Evolutionary conservation across 1,140 invertebrate species (phyloP), one percentile per base, ranked within the genome.

Genomic region (Papilio helenus): DNA sequence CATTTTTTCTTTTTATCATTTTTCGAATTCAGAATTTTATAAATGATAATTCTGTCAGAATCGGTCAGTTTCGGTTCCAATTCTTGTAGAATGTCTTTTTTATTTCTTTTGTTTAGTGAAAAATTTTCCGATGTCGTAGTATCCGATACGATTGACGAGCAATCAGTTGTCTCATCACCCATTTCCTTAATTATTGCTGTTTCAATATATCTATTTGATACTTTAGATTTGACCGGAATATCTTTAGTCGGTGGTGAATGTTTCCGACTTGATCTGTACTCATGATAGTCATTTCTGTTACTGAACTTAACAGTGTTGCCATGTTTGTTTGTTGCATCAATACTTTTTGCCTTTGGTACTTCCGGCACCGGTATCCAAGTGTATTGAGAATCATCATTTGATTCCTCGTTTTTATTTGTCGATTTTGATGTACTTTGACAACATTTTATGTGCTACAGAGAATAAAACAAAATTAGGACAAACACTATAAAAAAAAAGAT

Each of bases 291-390:
- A 72, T 94, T 88, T 10, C 89, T 82, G 80, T 86, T 80, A 77
- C 88, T 92, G 72, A 93, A 93, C 77, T 92, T 92, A 0, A 93
- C 91, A 55, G 85, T 87, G 65, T 92, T 92, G 7, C 84, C 87
- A 39, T 80, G 79, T 79, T 91, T 93, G 10, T 81, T 80, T 12
- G 81, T 84, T 14, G 88, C 91, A 65, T 93, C 91, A 10, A 92
- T 85, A 8, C 89, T 90, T 7, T 93, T 83, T 61, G 84, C 90
- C 2, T 82, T 84, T 58, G 93, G 91, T 71, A 88, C 86, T 55
- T 94, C 93, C 2, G 93, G 91, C 8, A 92, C 90, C 8, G 93
- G 93, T 89, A 94, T 89, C 93, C 93, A 94, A 20, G 92, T 91
- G 76, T 94, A 94, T 79, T 91, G 88, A 55, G 90, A 89, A 46